Evolutionary conservation across 2,888 invertebrate species (phyloP), one percentile per base, ranked within the genome.

Genomic region (Rhodophaea formosa): DNA sequence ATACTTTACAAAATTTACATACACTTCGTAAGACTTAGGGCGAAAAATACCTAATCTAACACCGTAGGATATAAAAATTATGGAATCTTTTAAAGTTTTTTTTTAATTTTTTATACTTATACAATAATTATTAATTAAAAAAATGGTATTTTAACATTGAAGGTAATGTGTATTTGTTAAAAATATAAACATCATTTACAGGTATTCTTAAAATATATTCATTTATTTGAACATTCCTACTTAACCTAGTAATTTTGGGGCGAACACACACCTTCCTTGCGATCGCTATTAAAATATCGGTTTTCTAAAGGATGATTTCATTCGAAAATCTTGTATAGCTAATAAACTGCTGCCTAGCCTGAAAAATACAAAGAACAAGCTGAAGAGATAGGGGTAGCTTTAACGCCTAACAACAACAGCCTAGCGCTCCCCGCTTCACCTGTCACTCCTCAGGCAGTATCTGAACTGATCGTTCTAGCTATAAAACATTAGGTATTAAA

Each of bases 1-100:
- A 77, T 58, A 61, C 77, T 86, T 82, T 88, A 88, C 88, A 89
- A 88, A 88, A 88, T 87, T 77, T 88, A 88, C 86, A 88, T 77
- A 76, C 64, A 81, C 68, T 65, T 70, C 66, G 72, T 70, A 74
- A 75, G 68, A 60, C 70, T 69, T 75, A 74, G 62, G 74, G 62
- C 62, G 65, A 67, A 70, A 71, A 67, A 74, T 62, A 67, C 67
- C 65, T 74, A 67, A 64, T 55, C 79, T 81, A 82, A 83, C 74
- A 79, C 74, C 71, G 63, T 77, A 73, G 75, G 70, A 80, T 84
- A 82, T 80, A 86, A 83, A 82, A 85, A 80, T 78, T 83, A 84
- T 84, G 84, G 86, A 86, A 86, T 84, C 72, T 73, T 69, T 72
- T 71, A 70, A 71, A 72, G 60, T 66, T 65, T 64, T 65, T 61